A percentile compares a stretch with the other conserved stretches of the same genome.
These are phyloP conservation scores for Bombycilla garrulus DNA, from an alignment of 2,113 vertebrate species.

Conservation along the genomic window DNA sequence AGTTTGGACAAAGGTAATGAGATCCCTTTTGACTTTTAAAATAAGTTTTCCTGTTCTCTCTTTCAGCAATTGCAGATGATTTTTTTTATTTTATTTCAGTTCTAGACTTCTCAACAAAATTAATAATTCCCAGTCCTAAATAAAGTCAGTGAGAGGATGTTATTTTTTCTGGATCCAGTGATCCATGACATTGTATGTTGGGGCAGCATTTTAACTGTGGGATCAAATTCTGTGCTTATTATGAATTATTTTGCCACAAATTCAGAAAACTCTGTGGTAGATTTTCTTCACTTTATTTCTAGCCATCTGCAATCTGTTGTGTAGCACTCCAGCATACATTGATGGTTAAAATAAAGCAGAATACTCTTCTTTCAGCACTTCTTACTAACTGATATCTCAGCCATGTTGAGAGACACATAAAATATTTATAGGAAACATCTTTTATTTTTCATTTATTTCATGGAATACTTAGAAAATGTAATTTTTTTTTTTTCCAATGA, in stretches of 20 bases:
- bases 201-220: background rate
- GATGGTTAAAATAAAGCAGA: background rate
- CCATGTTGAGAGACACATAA: background rate
- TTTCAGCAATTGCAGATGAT: background rate
- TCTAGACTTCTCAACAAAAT: background rate
- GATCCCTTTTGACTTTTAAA: background rate
- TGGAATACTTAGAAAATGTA: background rate
- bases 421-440: background rate
- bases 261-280: background rate
- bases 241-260: background rate
- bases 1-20: background rate
- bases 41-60: background rate
- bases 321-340: background rate
- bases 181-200: accelerated
- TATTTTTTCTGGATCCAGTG: background rate
- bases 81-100: background rate
- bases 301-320: background rate
- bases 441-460: background rate
- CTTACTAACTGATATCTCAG: background rate
- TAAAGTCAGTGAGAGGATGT: background rate
- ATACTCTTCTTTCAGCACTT: background rate
- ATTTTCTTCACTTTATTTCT: background rate
- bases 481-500: background rate
- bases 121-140: background rate
- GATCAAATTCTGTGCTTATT: background rate